Percentiles rank a stretch among this genome's conserved stretches.
Evolutionary conservation across 2,797 vertebrate species (phyloP).

Genomic region (Lithobates sylvaticus): DNA sequence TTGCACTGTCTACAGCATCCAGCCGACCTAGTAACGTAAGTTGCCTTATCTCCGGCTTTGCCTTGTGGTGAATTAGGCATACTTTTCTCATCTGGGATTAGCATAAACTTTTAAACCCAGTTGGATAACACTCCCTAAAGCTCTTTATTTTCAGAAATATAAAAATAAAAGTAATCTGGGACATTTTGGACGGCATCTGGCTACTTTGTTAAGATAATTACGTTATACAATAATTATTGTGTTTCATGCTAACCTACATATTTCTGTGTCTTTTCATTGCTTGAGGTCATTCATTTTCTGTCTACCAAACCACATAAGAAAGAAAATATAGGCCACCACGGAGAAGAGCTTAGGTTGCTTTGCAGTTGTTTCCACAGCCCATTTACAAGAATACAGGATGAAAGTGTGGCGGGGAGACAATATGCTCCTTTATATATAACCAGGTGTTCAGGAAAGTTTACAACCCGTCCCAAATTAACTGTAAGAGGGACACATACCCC

Average conservation of each 20-base stretch:
- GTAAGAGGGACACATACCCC: neutral
- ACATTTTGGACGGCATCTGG: slow-evolving; percentile 50
- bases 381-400: slow-evolving; percentile 20
- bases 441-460: slow-evolving; percentile 41
- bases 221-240: slow-evolving; percentile 51
- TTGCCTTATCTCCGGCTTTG: slow-evolving; percentile 64
- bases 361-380: slow-evolving; percentile 2
- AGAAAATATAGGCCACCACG: slow-evolving; percentile 34
- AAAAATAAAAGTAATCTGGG: slow-evolving; percentile 48
- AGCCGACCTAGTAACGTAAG: slow-evolving; percentile 62
- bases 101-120: slow-evolving; percentile 64
- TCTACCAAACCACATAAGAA: slow-evolving; percentile 32
- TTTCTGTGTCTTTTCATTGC: slow-evolving; percentile 48
- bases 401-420: neutral
- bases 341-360: slow-evolving; percentile 30
- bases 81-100: slow-evolving; percentile 73
- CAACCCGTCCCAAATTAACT: slow-evolving; percentile 2
- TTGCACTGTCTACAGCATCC: slow-evolving; percentile 44
- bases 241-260: slow-evolving; percentile 56
- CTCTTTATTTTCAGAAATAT: slow-evolving; percentile 58
- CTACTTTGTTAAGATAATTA: slow-evolving; percentile 54
- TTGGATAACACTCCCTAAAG: slow-evolving; percentile 60
- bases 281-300: slow-evolving; percentile 52
- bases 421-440: neutral
- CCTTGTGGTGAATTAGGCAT: slow-evolving; percentile 70